Base-by-base conservation (phyloP, 2,888 invertebrate species). In the Vandiemenella viatica region DNA sequence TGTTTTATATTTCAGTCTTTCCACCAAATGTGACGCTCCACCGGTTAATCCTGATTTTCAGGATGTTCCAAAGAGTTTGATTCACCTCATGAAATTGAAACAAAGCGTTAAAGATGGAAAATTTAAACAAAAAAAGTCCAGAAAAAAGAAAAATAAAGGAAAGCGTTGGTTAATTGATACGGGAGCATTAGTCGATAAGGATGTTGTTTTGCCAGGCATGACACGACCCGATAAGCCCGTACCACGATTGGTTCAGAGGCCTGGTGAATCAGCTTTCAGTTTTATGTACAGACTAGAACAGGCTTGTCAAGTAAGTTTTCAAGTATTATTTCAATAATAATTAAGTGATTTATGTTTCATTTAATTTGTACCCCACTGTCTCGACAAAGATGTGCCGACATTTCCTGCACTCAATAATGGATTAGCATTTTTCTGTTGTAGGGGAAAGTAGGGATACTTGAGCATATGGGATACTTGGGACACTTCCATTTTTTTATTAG, bases 21-120 rank as follows among this genome's bases (percentile, higher is more conserved):
- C 79, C 61, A 71, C 74, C 26, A 80, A 83, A 65, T 80, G 83
- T 50, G 83, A 88, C 65, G 77, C 78, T 47, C 83, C 87, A 1
- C 87, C 88, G 0, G 69, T 69, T 37, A 73, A 80, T 57, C 71
- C 74, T 2, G 79, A 83, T 55, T 76, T 79, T 3, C 85, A 88
- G 63, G 77, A 78, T n/a, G 65, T 85, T 21, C 83, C 87, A 0
- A 79, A 76, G 54, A 83, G 79, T 54, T 67, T 87, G n/a, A 67
- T 70, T 23, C 10, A 13, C 7, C 19, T 52, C 16, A 45, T 42
- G 18, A 32, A 23, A 41, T 17, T 49, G 8, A 52, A 37, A 37
- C 17, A 52, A 45, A 42, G 23, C 1, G 21, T 41, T 21, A 50
- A 50, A 23, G 43, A 50, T 13, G 41, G 41, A 5, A 59, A 64